These are phyloP conservation scores for Protosalanx chinensis DNA, from an alignment of 2,797 vertebrate genomes.

Conservation along the genomic window DNA sequence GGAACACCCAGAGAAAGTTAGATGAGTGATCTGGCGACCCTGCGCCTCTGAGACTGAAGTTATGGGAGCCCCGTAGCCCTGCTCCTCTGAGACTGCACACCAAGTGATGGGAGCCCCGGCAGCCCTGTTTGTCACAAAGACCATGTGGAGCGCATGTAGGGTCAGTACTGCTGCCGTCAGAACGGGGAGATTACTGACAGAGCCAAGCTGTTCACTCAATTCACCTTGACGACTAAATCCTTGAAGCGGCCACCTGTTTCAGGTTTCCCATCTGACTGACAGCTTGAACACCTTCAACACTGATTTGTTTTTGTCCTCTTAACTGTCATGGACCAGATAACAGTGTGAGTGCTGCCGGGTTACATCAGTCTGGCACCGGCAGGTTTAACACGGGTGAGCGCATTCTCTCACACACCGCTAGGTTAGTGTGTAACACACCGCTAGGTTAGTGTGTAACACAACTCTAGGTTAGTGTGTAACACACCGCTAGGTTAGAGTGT, in stretches of 20 bases:
- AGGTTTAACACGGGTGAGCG: not conserved
- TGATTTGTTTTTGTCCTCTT: constrained; percentile 58
- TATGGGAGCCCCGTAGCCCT: constrained; percentile 34
- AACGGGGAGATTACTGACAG: constrained; percentile 62
- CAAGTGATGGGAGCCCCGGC: constrained; percentile 39
- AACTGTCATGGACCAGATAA: constrained; percentile 46
- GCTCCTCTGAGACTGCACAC: constrained; percentile 21
- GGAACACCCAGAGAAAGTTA: not conserved
- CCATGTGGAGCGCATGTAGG: constrained; percentile 46
- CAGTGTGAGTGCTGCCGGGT: constrained; percentile 13
- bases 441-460: no score
- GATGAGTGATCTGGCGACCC: not conserved
- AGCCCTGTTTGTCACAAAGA: constrained; percentile 29
- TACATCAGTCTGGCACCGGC: not conserved
- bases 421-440: no score
- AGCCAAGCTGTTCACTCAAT: constrained; percentile 63
- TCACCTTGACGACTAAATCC: constrained; percentile 55
- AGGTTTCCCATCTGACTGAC: constrained; percentile 61
- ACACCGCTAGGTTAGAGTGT: no score
- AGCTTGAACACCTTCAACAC: constrained; percentile 63
- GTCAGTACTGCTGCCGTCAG: constrained; percentile 63
- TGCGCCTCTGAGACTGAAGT: constrained; percentile 24
- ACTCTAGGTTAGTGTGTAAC: no score
- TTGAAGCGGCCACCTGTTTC: constrained; percentile 69
- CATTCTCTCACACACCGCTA: not conserved